phyloP scores from a whole-genome alignment of 2,888 invertebrate genomes.

The Azorinus chamasolen region DNA sequence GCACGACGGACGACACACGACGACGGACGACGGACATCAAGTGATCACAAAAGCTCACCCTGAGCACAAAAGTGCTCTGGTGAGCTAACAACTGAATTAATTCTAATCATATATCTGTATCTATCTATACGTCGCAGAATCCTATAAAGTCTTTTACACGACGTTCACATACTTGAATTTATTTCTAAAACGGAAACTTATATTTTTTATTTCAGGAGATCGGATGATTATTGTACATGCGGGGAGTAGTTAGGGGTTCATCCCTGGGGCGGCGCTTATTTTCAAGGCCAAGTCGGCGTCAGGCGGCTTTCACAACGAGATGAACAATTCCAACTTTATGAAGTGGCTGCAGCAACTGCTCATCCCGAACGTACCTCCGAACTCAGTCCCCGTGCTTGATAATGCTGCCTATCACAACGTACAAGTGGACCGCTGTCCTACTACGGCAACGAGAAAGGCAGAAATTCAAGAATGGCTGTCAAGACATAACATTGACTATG shows the following conservation, averaged over 20 bases:
- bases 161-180: no score
- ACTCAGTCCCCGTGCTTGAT: conserved; percentile 17
- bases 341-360: conserved; percentile 34
- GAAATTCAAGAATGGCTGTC: conserved; percentile 25
- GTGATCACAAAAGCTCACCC: no score
- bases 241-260: conserved; percentile 9
- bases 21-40: no score
- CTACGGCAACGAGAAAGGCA: conserved; percentile 12
- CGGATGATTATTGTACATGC: conserved; percentile 42
- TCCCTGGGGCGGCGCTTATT: conserved; percentile 5
- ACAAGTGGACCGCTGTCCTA: conserved; percentile 32
- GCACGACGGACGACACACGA: no score
- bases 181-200: no score
- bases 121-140: no score
- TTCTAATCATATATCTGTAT: no score
- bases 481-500: neutral
- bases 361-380: conserved; percentile 28
- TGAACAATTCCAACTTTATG: conserved; percentile 23
- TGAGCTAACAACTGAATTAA: no score
- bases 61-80: no score
- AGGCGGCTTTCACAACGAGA: conserved; percentile 40
- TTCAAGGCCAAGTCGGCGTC: conserved; percentile 27
- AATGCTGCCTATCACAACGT: conserved; percentile 36
- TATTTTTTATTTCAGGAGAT: no score
- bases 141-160: no score